Evolutionary conservation across 2,888 invertebrate genomes (phyloP).

Genomic region (Coenonympha arcania): DNA sequence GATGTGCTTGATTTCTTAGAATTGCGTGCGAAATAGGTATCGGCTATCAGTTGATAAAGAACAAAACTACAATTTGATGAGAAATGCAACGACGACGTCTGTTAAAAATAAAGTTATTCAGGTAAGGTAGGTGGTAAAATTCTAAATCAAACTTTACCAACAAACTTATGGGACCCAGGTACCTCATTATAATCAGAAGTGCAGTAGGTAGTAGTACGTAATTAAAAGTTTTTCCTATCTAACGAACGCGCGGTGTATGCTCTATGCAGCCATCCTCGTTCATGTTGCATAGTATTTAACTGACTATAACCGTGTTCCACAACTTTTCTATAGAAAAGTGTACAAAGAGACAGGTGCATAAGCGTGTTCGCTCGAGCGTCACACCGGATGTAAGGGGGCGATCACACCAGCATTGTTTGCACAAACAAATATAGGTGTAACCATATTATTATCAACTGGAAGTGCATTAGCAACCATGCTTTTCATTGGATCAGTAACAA

Average conservation of each 20-base stretch:
- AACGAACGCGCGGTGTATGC: not conserved
- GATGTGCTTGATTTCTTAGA: too few species aligned
- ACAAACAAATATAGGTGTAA: not conserved
- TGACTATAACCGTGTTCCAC: slow-evolving; percentile 15
- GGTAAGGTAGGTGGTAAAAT: not conserved
- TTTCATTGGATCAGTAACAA: too few species aligned
- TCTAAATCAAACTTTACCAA: not conserved
- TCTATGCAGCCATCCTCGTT: slow-evolving; percentile 17
- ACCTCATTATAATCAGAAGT: not conserved
- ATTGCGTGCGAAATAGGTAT: too few species aligned
- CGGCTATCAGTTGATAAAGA: too few species aligned
- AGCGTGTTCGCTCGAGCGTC: slow-evolving; percentile 49
- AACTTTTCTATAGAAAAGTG: slow-evolving; percentile 27
- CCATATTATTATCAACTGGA: not conserved
- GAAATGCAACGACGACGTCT: too few species aligned
- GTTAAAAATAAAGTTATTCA: too few species aligned
- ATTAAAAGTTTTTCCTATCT: slow-evolving; percentile 2
- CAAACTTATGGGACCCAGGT: not conserved
- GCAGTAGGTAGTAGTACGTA: too few species aligned
- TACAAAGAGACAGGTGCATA: slow-evolving; percentile 59
- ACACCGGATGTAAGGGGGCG: slow-evolving; percentile 36
- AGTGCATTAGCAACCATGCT: not conserved
- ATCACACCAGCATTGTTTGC: slow-evolving; percentile 24
- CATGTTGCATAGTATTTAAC: slow-evolving; percentile 7
- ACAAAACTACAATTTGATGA: too few species aligned